Evolutionary conservation across 2,888 invertebrate species (phyloP), one percentile per base, ranked within the genome.

Genomic region (Pimpla rufipes): DNA sequence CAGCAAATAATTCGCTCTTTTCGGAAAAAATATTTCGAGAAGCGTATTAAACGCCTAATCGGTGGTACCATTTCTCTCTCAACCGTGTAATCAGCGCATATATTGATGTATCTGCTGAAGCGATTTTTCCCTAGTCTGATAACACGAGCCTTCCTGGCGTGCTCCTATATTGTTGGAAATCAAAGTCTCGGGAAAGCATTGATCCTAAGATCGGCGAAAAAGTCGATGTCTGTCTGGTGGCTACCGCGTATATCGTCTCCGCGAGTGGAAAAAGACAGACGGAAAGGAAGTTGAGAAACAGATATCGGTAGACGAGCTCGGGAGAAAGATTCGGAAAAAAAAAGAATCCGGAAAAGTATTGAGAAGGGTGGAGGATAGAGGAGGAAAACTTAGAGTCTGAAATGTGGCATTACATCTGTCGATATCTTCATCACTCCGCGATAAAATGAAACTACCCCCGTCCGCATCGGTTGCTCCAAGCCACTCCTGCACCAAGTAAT

Each of bases 371-470:
- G 37, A 47, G 42, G 59, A 64, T 42, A 59, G 42, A 42, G 45
- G 13, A 45, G n/a, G 55, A 45, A 66, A 68, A 73, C 47, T 57
- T 13, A 52, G 70, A 68, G 68, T 79, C 66, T 64, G 64, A 86
- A 87, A 86, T 86, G 85, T 86, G 86, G 88, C 87, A 89, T 90
- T 90, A 89, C 89, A 88, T 89, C 89, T 90, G 90, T 89, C 90
- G 90, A 90, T 90, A 90, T 90, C 90, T 88, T 87, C 89, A 89
- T 90, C 89, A 87, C 82, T 90, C 85, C 79, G 85, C 88, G 86
- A 90, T 90, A 88, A 90, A 90, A 90, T 89, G 89, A 89, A 90
- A 90, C 87, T 86, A 75, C 73, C 50, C 83, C 57, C 76, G 66
- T 55, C 59, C 68, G 23, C 57, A 66, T 45, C 71, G 29, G 42